Evolutionary conservation across 2,888 invertebrate genomes (phyloP), one percentile per base, ranked within the genome.

Genomic region (Mimachlamys varia): DNA sequence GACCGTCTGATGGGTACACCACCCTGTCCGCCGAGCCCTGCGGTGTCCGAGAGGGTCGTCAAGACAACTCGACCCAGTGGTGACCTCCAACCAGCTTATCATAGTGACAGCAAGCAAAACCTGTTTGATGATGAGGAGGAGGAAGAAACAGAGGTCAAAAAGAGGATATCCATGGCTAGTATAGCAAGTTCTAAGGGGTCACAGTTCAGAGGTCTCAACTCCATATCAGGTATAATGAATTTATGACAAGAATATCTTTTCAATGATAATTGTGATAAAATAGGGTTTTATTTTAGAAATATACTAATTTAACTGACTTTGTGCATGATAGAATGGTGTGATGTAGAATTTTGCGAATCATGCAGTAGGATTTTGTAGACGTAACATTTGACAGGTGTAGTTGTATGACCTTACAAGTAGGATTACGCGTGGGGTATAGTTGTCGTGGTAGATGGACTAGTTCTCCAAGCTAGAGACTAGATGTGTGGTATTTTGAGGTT

Each of bases 151-250:
- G 93, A 93, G 22, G 89, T 92, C 33, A 92, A 91, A 90, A 92
- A 92, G 89, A 91, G 93, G 55, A 53, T 92, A 62, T 92, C 93
- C 22, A 89, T 93, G 87, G 92, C 93, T 88, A 93, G 92, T 88
- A 89, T 93, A 88, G 92, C 93, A 87, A 93, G 92, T 88, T 93
- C 93, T 53, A 92, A 93, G 50, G 89, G 89, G 62, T 92, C 93
- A 58, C 90, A 92, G 58, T 88, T 88, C 88, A 88, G 50, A 33
- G 49, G 88, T 37, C 88, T 27, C 53, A 53, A 53, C 88, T 49
- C 17, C 88, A 49, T 7, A 88, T 88, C 53, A 88, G 50, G 44
- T 88, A 53, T 33, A 22, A 44, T 49, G n/a, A 37, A 0, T 49
- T 38, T 49, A 17, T 88, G 27, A 15, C 33, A 27, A 76, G 76